phyloP scores from a whole-genome alignment of 2,888 invertebrate genomes.

The Apotomis betuletana region DNA sequence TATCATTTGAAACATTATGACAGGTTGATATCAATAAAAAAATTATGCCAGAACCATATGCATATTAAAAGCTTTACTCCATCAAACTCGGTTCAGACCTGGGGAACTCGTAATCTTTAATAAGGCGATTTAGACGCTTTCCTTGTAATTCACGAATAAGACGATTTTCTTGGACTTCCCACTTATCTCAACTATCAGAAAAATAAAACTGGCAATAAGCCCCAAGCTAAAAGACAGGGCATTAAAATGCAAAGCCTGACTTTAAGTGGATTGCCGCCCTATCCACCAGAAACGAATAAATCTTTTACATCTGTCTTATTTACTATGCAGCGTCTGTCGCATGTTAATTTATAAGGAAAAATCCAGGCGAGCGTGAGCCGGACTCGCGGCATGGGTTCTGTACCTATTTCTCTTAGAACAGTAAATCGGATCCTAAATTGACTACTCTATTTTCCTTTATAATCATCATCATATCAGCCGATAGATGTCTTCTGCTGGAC shows the following conservation, averaged over 20 bases:
- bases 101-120: too few species aligned
- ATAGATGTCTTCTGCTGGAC: too few species aligned
- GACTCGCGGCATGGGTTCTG: background rate
- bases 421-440: too few species aligned
- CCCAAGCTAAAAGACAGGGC: conserved; percentile 48
- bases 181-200: conserved; percentile 20
- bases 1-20: too few species aligned
- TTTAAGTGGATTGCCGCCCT: conserved; percentile 53
- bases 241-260: conserved; percentile 61
- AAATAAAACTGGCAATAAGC: conserved; percentile 45
- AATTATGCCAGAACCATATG: too few species aligned
- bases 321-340: conserved; percentile 40
- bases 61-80: too few species aligned
- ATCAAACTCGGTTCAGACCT: too few species aligned
- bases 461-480: too few species aligned
- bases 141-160: background rate
- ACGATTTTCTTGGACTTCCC: background rate
- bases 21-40: too few species aligned
- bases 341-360: conserved; percentile 40
- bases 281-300: conserved; percentile 43
- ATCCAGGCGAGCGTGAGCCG: background rate
- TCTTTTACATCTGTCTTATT: conserved; percentile 44
- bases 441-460: too few species aligned
- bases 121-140: too few species aligned
- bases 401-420: too few species aligned